Percentiles rank a stretch among this genome's conserved stretches.
Evolutionary conservation across 2,113 vertebrate genomes (phyloP).

Genomic region (Mellivora capensis): DNA sequence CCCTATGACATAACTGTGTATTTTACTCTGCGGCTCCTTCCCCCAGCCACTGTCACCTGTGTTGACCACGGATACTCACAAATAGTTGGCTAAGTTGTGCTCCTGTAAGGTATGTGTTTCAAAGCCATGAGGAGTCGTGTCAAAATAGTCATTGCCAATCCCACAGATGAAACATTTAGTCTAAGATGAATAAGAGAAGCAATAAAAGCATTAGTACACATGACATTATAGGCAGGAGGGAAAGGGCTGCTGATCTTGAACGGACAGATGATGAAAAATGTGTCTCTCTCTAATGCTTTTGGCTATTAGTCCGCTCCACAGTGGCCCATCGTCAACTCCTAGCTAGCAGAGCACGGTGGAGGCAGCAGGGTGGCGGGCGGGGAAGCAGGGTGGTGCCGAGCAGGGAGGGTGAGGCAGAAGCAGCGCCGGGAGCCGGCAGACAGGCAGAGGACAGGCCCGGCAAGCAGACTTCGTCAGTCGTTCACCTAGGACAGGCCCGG

Average conservation of each 20-base stretch:
- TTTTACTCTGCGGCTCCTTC: fast-evolving
- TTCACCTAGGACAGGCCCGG: neutral
- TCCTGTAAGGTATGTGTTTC: slow-evolving; percentile 99
- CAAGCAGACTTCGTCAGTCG: neutral
- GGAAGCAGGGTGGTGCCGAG: fast-evolving
- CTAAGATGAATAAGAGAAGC: slow-evolving; percentile 78
- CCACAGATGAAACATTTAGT: slow-evolving; percentile 99
- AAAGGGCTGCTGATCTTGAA: neutral
- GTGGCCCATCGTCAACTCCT: neutral
- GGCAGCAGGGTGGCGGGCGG: neutral
- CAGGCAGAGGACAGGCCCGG: neutral
- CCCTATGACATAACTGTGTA: neutral
- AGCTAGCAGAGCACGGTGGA: neutral
- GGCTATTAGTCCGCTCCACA: neutral
- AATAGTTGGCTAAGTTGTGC: slow-evolving; percentile 99
- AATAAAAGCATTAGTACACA: neutral
- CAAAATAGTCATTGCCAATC: slow-evolving; percentile 99
- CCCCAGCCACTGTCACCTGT: too few relatives aligned
- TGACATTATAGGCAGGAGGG: neutral
- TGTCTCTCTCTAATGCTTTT: neutral
- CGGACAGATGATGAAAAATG: neutral
- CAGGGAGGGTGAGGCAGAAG: neutral
- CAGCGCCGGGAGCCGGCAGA: neutral
- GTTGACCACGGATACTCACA: slow-evolving; percentile 87
- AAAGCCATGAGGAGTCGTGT: slow-evolving; percentile 97